phyloP scores from a whole-genome alignment of 2,888 invertebrate species.

The Standfussiana lucernea region DNA sequence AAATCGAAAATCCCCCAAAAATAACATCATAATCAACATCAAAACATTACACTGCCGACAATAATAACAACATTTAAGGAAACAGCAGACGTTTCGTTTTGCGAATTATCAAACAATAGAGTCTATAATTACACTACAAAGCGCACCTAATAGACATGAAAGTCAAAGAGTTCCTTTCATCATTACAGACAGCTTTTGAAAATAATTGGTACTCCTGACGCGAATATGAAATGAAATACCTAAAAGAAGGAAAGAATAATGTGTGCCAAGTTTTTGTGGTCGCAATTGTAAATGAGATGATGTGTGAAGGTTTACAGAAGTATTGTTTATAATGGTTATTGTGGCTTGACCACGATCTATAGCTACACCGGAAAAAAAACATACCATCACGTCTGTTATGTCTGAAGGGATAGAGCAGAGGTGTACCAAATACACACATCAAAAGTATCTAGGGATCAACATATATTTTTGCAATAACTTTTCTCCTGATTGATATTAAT shows the following conservation, averaged over 20 bases:
- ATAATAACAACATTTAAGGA: conserved; percentile 31
- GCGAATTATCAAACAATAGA: conserved; percentile 52
- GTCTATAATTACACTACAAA: conserved; percentile 61
- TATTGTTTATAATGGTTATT: not conserved
- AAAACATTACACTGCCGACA: not conserved
- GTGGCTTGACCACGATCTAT: not conserved
- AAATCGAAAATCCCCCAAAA: not conserved
- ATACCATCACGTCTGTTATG: not conserved
- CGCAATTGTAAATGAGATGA: conserved; percentile 25
- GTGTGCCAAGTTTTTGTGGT: conserved; percentile 35
- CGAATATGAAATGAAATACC: conserved; percentile 33
- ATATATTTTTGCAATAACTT: too few species aligned
- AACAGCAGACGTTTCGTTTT: conserved; percentile 42
- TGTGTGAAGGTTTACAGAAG: conserved; percentile 14
- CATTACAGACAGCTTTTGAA: conserved; percentile 42
- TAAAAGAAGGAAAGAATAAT: conserved; percentile 1
- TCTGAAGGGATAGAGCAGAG: too few species aligned
- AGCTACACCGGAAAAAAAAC: not conserved
- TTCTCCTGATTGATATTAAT: too few species aligned
- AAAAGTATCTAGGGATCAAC: too few species aligned
- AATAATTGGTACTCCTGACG: conserved; percentile 59
- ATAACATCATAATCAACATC: conserved; percentile 17
- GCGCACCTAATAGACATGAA: conserved; percentile 43
- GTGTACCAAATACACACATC: too few species aligned
- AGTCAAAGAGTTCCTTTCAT: conserved; percentile 56